Percentiles rank a stretch among this genome's conserved stretches.
These are phyloP conservation scores for Halichoerus grypus DNA, from an alignment of 2,113 vertebrate genomes.

Conservation along the genomic window DNA sequence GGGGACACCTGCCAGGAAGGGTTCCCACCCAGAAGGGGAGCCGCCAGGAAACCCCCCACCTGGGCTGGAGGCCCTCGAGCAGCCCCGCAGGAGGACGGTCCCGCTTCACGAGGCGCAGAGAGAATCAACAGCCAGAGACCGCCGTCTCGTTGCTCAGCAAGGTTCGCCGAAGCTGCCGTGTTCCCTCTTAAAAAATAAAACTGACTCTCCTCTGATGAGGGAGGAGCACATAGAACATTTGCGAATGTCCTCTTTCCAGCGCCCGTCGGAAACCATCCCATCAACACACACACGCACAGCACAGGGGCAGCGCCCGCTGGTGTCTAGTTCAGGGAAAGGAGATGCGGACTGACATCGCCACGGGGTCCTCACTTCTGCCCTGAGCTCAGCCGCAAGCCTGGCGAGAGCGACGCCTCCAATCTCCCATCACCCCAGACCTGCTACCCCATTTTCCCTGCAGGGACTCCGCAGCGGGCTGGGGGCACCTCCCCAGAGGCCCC, in stretches of 20 bases:
- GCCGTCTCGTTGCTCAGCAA: fast-evolving
- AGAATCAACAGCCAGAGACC: background rate
- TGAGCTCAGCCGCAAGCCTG: fast-evolving
- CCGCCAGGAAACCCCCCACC: background rate
- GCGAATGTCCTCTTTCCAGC: fast-evolving
- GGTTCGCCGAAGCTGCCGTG: fast-evolving
- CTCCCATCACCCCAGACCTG: background rate
- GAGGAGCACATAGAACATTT: no score
- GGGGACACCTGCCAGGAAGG: background rate
- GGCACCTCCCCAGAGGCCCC: background rate
- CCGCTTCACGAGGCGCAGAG: fast-evolving
- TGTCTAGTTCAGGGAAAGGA: background rate
- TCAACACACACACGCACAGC: background rate
- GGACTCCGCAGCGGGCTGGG: background rate
- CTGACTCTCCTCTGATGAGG: background rate
- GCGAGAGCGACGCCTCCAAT: background rate
- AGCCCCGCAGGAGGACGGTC: fast-evolving
- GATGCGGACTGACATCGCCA: fast-evolving
- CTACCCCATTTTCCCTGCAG: background rate
- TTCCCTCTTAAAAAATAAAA: no score
- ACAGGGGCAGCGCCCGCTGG: fast-evolving
- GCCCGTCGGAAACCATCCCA: fast-evolving
- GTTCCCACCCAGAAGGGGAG: no score
- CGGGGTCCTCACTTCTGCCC: fast-evolving
- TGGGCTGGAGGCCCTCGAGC: background rate